phyloP scores from a whole-genome alignment of 2,888 invertebrate species.

The Tanytarsus gracilentus region DNA sequence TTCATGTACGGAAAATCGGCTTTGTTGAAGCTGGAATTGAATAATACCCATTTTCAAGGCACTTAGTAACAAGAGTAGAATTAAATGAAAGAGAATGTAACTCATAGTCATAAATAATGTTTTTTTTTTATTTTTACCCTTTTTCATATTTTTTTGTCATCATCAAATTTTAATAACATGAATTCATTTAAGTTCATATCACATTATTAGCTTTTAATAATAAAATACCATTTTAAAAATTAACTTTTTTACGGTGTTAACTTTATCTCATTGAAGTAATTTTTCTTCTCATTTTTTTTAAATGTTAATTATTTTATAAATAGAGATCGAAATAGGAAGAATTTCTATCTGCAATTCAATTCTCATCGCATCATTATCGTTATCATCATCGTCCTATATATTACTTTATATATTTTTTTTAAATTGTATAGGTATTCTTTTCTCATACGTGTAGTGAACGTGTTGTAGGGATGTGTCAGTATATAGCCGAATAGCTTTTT shows the following conservation, averaged over 20 bases:
- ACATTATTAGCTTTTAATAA: conserved; percentile 15
- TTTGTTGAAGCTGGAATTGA: too few relatives aligned
- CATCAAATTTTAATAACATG: conserved; percentile 5
- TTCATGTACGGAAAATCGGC: too few relatives aligned
- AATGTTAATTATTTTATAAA: conserved; percentile 4
- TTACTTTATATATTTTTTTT: too few relatives aligned
- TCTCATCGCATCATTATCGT: background rate
- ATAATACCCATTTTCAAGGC: too few relatives aligned
- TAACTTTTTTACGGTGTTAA: conserved; percentile 14
- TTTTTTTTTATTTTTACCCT: background rate
- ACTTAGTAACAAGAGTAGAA: too few relatives aligned
- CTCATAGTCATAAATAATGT: background rate
- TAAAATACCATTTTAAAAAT: conserved; percentile 16
- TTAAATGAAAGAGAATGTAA: background rate
- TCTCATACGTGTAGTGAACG: too few relatives aligned
- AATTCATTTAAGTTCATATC: conserved; percentile 1
- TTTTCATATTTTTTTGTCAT: conserved; percentile 5
- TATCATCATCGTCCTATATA: too few relatives aligned
- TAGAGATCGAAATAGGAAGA: conserved; percentile 12
- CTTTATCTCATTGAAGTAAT: conserved; percentile 17
- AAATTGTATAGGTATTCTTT: too few relatives aligned
- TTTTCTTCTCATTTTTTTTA: too few relatives aligned
- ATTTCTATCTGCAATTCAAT: conserved; percentile 5
- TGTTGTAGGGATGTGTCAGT: too few relatives aligned
- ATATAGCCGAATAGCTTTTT: too few relatives aligned